A percentile compares a stretch with the other conserved stretches of the same genome.
Evolutionary conservation across 2,797 vertebrate species (phyloP).

Genomic region (Danio albolineatus): DNA sequence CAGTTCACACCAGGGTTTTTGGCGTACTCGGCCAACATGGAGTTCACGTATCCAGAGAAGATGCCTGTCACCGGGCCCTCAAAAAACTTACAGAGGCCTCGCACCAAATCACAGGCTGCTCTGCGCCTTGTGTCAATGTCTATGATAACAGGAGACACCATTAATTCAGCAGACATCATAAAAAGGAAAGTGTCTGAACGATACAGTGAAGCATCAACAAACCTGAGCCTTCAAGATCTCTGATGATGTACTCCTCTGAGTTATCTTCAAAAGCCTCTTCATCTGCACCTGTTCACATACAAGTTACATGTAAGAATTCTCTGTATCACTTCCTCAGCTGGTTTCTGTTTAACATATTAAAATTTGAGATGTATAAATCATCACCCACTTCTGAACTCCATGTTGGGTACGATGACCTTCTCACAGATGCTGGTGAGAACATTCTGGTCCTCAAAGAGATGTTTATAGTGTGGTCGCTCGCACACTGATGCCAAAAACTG

Average conservation of each 20-base stretch:
- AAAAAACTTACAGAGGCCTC: constrained; percentile 96
- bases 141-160: constrained; percentile 61
- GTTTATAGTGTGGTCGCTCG: constrained; percentile 97
- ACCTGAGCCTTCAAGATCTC: constrained; percentile 99
- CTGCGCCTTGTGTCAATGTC: constrained; percentile 97
- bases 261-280: constrained; percentile 99
- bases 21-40: constrained; percentile 93
- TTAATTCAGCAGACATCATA: background rate
- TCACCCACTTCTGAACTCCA: constrained; percentile 97
- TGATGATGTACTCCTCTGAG: constrained; percentile 97
- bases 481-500: constrained; percentile 98
- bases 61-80: constrained; percentile 97
- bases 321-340: background rate
- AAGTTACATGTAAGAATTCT: constrained; percentile 6
- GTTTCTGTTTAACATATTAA: background rate
- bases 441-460: constrained; percentile 98
- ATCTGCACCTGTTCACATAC: constrained; percentile 87
- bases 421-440: constrained; percentile 98
- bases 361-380: background rate
- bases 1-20: constrained; percentile 94
- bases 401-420: constrained; percentile 99
- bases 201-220: constrained; percentile 33
- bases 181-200: background rate
- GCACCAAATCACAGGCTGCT: constrained; percentile 96
- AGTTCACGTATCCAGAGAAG: constrained; percentile 98